Evolutionary conservation across 2,888 invertebrate genomes (phyloP).

Genomic region (Brenthis hecate): DNA sequence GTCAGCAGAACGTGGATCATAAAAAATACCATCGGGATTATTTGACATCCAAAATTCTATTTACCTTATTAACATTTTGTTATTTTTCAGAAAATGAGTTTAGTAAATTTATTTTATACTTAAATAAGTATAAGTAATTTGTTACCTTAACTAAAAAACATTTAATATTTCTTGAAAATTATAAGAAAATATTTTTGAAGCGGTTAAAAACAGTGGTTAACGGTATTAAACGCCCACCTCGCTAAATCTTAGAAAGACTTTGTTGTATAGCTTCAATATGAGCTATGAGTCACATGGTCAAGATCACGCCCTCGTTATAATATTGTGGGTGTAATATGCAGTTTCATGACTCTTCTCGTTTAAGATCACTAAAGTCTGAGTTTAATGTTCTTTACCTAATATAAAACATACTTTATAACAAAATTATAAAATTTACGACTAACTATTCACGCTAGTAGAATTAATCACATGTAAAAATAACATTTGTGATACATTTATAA

Average conservation of each 20-base stretch:
- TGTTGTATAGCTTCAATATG: neutral
- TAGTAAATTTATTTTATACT: too few species aligned
- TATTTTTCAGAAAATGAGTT: too few species aligned
- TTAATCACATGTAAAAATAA: neutral
- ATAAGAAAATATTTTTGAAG: too few species aligned
- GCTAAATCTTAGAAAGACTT: too few species aligned
- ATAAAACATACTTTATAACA: neutral
- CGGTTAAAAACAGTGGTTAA: too few species aligned
- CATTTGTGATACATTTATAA: too few species aligned
- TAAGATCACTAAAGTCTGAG: slow-evolving; percentile 5
- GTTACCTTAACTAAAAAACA: too few species aligned
- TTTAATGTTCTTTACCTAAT: neutral
- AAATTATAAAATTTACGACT: neutral
- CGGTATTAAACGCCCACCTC: too few species aligned
- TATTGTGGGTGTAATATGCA: slow-evolving; percentile 23
- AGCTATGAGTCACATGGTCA: slow-evolving; percentile 54
- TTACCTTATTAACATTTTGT: too few species aligned
- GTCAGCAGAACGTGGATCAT: slow-evolving; percentile 18
- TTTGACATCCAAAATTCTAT: neutral
- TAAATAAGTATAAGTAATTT: too few species aligned
- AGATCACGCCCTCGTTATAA: slow-evolving; percentile 47
- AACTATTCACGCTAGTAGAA: neutral
- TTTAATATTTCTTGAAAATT: too few species aligned
- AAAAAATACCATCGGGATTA: slow-evolving; percentile 13
- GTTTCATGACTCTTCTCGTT: slow-evolving; percentile 20